Conservation (phyloP, 2,888 invertebrate species). For the Microctonus aethiopoides region DNA sequence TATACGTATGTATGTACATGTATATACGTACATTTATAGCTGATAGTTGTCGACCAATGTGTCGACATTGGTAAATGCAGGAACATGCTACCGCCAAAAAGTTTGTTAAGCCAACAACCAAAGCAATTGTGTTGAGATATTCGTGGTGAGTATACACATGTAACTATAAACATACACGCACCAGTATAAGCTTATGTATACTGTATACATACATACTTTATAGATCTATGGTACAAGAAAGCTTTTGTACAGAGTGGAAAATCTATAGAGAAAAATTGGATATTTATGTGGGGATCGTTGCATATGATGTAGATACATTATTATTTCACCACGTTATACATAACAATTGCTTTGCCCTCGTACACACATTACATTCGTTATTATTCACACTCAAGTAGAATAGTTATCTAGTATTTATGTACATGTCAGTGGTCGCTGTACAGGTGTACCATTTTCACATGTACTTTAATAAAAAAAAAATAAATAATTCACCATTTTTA, state of each 20-base stretch:
- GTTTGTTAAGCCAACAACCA: neutral
- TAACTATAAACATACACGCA: neutral
- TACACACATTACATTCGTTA: conserved; percentile 60
- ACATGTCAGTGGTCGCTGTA: conserved; percentile 5
- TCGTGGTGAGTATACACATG: neutral
- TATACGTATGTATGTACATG: too few species aligned
- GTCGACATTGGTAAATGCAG: conserved; percentile 7
- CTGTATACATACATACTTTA: neutral
- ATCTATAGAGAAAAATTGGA: conserved; percentile 21
- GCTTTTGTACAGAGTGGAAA: neutral
- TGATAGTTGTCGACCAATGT: neutral
- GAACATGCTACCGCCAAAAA: neutral
- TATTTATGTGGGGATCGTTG: conserved; percentile 55
- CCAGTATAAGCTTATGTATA: neutral
- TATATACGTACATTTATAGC: conserved; percentile 5
- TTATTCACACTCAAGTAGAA: conserved; percentile 37
- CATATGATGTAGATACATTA: conserved; percentile 48
- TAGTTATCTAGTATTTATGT: conserved; percentile 32
- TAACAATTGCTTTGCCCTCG: conserved; percentile 63
- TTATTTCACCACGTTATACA: conserved; percentile 39
- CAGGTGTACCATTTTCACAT: conserved; percentile 15
- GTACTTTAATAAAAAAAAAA: conserved; percentile 28
- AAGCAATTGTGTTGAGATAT: neutral
- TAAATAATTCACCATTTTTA: too few species aligned
- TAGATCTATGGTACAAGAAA: too few species aligned